Conservation (phyloP, 2,888 invertebrate species). For the Bugula neritina region DNA sequence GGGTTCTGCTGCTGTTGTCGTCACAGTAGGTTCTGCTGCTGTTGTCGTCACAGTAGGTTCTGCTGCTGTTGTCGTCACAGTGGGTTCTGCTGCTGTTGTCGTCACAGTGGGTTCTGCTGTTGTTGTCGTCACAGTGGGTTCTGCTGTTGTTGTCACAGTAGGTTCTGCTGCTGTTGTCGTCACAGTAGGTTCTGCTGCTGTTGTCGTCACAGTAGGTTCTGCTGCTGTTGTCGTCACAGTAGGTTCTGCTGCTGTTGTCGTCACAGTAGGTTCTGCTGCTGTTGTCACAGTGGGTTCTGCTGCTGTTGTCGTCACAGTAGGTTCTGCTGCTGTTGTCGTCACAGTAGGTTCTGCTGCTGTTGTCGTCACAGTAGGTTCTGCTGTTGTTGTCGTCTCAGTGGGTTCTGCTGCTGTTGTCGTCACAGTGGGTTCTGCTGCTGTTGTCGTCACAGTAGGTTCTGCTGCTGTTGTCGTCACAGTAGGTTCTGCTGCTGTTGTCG, state of each 20-base stretch:
- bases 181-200: too few relatives aligned
- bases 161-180: too few relatives aligned
- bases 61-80: too few relatives aligned
- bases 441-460: background rate
- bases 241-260: background rate
- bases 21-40: too few relatives aligned
- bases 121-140: too few relatives aligned
- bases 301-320: background rate
- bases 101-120: too few relatives aligned
- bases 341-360: background rate
- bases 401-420: background rate
- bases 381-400: background rate
- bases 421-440: background rate
- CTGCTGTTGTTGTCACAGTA: too few relatives aligned
- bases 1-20: too few relatives aligned
- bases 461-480: background rate
- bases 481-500: background rate
- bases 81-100: too few relatives aligned
- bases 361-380: background rate
- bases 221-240: background rate
- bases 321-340: background rate
- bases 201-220: too few relatives aligned
- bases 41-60: too few relatives aligned
- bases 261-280: background rate
- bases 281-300: background rate